Evolutionary conservation across 2,797 vertebrate species (phyloP).

Genomic region (Smutsia temminckii): DNA sequence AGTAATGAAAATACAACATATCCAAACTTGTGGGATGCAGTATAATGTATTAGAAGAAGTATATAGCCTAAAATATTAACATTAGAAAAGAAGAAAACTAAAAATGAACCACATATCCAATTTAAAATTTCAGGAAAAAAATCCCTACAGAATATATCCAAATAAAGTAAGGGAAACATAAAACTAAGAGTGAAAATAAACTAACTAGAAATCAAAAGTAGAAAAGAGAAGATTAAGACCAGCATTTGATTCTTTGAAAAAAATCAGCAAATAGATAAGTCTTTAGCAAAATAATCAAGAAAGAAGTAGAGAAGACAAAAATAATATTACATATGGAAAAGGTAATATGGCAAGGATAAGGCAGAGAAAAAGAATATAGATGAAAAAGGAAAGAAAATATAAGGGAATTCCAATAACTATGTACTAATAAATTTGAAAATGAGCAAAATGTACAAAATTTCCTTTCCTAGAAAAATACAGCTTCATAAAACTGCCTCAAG

Average conservation of each 20-base stretch:
- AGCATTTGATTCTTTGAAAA: not conserved
- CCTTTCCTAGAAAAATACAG: not conserved
- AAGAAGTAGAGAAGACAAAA: not conserved
- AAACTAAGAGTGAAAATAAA: not conserved
- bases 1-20: not conserved
- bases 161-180: not conserved
- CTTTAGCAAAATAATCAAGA: not conserved
- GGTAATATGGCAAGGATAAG: not conserved
- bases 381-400: not conserved
- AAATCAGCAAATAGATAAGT: not conserved
- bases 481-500: not conserved
- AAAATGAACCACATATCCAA: not conserved
- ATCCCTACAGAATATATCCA: not conserved
- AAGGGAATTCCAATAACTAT: not conserved
- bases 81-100: not conserved
- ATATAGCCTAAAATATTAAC: not conserved
- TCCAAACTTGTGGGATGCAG: not conserved
- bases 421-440: not conserved
- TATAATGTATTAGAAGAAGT: not conserved
- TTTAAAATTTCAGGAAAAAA: not conserved
- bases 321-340: not conserved
- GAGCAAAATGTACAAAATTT: not conserved
- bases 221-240: not conserved
- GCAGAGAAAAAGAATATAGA: not conserved
- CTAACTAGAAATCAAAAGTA: not conserved